A percentile compares a stretch with the other conserved stretches of the same genome.
Evolutionary conservation across 1,140 invertebrate species (phyloP).

Genomic region (Charaxes varanes): DNA sequence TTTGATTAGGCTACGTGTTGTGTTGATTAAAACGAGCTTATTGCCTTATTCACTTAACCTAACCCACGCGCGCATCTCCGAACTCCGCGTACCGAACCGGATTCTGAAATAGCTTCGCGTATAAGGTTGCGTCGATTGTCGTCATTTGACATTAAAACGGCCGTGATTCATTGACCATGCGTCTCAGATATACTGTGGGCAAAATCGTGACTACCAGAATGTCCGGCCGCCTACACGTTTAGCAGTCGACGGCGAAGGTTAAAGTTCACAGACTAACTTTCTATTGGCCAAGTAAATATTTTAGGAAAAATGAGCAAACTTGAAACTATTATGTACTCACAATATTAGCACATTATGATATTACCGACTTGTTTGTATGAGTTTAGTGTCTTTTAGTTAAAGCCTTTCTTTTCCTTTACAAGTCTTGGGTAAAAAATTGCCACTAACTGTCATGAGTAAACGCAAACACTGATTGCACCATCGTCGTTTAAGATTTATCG

Average conservation of each 20-base stretch:
- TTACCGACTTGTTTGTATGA: too few relatives aligned
- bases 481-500: too few relatives aligned
- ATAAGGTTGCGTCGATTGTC: constrained; percentile 31
- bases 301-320: too few relatives aligned
- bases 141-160: constrained; percentile 48
- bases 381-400: too few relatives aligned
- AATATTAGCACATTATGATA: too few relatives aligned
- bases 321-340: too few relatives aligned
- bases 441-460: too few relatives aligned
- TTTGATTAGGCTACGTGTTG: constrained; percentile 69
- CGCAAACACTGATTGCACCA: too few relatives aligned
- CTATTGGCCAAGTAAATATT: too few relatives aligned
- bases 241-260: background rate
- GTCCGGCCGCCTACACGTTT: constrained; percentile 22
- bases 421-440: too few relatives aligned
- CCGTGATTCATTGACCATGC: constrained; percentile 39
- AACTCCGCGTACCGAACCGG: constrained; percentile 30
- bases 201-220: constrained; percentile 21
- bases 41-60: constrained; percentile 60
- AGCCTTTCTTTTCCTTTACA: too few relatives aligned
- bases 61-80: constrained; percentile 26
- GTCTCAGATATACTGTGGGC: constrained; percentile 18
- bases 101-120: constrained; percentile 32
- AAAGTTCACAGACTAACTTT: too few relatives aligned
- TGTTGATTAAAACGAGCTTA: constrained; percentile 70